Percentiles rank a stretch among this genome's conserved stretches.
Conservation (phyloP, 1,140 invertebrate species). For the Euwallacea fornicatus region DNA sequence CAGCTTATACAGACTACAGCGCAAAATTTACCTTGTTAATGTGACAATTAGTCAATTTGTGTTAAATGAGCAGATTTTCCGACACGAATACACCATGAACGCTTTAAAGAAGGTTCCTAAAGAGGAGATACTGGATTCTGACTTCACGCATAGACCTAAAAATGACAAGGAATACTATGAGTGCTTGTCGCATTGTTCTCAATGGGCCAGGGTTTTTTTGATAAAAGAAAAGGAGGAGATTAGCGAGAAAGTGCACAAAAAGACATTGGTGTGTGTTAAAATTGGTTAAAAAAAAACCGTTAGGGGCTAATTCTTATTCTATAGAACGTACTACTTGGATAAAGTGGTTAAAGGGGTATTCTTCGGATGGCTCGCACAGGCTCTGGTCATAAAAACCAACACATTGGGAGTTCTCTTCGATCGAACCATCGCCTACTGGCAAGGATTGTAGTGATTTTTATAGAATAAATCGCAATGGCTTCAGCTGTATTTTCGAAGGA, state of each 20-base stretch:
- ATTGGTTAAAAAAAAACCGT: no score
- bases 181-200: no score
- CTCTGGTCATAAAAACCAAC: neutral
- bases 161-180: no score
- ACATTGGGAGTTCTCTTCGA: neutral
- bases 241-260: neutral
- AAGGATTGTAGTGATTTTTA: neutral
- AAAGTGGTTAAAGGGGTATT: neutral
- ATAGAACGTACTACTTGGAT: constrained; percentile 13
- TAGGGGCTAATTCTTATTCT: neutral
- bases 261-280: constrained; percentile 13
- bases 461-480: no score
- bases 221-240: constrained; percentile 20
- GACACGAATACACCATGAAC: constrained; percentile 68
- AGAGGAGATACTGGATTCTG: constrained; percentile 6
- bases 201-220: constrained; percentile 1
- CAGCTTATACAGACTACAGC: constrained; percentile 80
- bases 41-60: constrained; percentile 76
- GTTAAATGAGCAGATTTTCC: constrained; percentile 79
- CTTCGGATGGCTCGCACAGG: neutral
- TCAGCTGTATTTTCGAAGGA: no score
- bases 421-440: neutral
- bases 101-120: neutral
- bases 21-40: constrained; percentile 75
- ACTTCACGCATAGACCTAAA: neutral